Conservation (phyloP, 2,888 invertebrate genomes). For the Plagodis pulveraria region DNA sequence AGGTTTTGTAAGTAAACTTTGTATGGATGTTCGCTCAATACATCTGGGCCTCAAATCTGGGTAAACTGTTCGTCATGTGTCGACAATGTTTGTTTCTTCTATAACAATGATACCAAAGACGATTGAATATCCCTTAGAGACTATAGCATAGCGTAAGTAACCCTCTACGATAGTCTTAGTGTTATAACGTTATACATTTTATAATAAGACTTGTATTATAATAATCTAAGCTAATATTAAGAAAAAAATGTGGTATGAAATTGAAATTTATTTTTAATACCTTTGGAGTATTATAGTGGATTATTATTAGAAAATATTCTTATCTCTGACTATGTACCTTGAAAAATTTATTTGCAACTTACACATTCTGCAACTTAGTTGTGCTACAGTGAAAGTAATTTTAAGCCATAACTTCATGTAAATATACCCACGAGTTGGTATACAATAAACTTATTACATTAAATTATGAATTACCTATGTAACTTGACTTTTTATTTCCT, state of each 20-base stretch:
- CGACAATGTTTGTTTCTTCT: conserved; percentile 67
- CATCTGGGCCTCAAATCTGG: conserved; percentile 23
- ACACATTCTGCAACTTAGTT: conserved; percentile 65
- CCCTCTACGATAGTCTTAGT: conserved; percentile 61
- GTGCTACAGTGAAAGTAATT: conserved; percentile 66
- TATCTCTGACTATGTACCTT: conserved; percentile 37
- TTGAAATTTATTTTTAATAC: conserved; percentile 77
- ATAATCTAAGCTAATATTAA: conserved; percentile 63
- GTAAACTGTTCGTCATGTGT: conserved; percentile 53
- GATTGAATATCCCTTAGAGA: conserved; percentile 81
- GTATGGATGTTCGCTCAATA: conserved; percentile 23
- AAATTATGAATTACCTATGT: conserved; percentile 74
- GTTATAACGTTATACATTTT: conserved; percentile 76
- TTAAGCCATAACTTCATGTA: conserved; percentile 72
- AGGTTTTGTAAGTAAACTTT: not conserved
- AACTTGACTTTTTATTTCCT: conserved; percentile 52
- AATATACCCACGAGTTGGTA: conserved; percentile 66
- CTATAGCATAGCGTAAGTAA: conserved; percentile 60
- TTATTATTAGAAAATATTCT: conserved; percentile 35
- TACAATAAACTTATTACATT: conserved; percentile 76
- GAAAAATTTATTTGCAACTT: conserved; percentile 46
- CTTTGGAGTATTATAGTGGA: conserved; percentile 72
- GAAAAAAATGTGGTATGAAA: conserved; percentile 62
- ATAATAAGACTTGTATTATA: conserved; percentile 80
- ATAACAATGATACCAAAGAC: conserved; percentile 83